Evolutionary conservation across 2,888 invertebrate species (phyloP).

Genomic region (Amiota mariae): DNA sequence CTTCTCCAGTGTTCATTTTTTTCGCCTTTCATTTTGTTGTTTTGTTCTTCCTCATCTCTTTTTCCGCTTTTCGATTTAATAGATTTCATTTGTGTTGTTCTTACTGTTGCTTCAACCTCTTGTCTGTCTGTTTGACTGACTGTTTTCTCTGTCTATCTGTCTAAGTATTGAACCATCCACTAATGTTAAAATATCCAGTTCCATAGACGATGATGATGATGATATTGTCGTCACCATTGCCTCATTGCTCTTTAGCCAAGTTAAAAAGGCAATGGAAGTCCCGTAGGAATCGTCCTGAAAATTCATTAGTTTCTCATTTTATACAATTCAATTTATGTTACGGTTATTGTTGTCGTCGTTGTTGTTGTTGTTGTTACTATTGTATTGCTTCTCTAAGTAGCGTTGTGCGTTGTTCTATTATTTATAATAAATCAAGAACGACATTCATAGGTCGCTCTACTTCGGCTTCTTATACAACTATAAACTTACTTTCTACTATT

Average conservation of each 20-base stretch:
- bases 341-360: background rate
- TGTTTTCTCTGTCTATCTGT: background rate
- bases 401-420: slow-evolving; percentile 2
- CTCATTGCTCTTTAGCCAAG: slow-evolving; percentile 17
- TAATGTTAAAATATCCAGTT: too few species aligned
- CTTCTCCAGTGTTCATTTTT: slow-evolving; percentile 47
- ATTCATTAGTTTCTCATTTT: slow-evolving; percentile 64
- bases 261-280: slow-evolving; percentile 46
- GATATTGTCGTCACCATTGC: background rate
- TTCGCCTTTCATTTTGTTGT: slow-evolving; percentile 7
- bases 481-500: too few species aligned
- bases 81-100: slow-evolving; percentile 21
- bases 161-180: too few species aligned
- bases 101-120: background rate
- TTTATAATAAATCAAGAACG: slow-evolving; percentile 9
- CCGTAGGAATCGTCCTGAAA: slow-evolving; percentile 55
- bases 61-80: background rate
- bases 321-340: slow-evolving; percentile 17
- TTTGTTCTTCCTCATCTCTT: slow-evolving; percentile 1
- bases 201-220: too few species aligned
- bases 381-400: background rate
- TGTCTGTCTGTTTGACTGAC: background rate
- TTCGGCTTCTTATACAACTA: background rate
- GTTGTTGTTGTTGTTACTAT: background rate
- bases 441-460: background rate